phyloP scores from a whole-genome alignment of 2,888 invertebrate species.

The Suillia variegata region DNA sequence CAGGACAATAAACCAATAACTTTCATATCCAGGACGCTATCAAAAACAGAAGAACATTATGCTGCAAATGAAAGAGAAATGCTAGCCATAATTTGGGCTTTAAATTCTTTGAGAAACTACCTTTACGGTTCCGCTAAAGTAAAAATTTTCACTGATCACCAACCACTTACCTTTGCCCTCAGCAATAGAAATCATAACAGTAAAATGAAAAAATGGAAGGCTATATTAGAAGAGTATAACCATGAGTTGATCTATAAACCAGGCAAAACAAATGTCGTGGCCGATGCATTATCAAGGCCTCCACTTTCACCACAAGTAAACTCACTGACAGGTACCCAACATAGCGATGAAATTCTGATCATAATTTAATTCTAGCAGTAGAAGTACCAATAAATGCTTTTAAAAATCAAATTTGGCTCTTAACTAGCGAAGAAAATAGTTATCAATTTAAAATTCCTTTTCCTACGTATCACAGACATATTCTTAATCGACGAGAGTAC shows the following conservation, averaged over 20 bases:
- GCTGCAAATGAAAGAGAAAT: slow-evolving; percentile 10
- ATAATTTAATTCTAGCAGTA: slow-evolving; percentile 19
- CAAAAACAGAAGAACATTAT: not conserved
- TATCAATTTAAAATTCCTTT: slow-evolving; percentile 15
- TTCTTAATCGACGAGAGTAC: no score
- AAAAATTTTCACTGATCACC: slow-evolving; percentile 24
- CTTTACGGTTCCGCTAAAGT: slow-evolving; percentile 39
- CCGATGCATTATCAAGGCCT: slow-evolving; percentile 22
- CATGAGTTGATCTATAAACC: slow-evolving; percentile 47
- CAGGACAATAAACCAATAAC: slow-evolving; percentile 7
- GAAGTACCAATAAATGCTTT: slow-evolving; percentile 23
- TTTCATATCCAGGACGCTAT: slow-evolving; percentile 5
- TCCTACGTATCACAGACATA: slow-evolving; percentile 16
- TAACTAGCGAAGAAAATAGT: not conserved
- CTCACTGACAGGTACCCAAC: slow-evolving; percentile 10
- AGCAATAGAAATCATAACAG: slow-evolving; percentile 11
- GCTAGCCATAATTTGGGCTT: slow-evolving; percentile 10
- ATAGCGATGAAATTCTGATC: slow-evolving; percentile 24
- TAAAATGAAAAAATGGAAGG: slow-evolving; percentile 24
- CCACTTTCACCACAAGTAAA: slow-evolving; percentile 12
- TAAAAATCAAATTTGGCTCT: slow-evolving; percentile 23
- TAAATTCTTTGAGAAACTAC: slow-evolving; percentile 41
- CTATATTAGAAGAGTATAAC: slow-evolving; percentile 22
- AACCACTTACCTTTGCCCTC: slow-evolving; percentile 8
- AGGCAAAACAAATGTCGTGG: slow-evolving; percentile 39